phyloP scores from a whole-genome alignment of 2,113 vertebrate genomes.

The Oreochromis tanganicae region DNA sequence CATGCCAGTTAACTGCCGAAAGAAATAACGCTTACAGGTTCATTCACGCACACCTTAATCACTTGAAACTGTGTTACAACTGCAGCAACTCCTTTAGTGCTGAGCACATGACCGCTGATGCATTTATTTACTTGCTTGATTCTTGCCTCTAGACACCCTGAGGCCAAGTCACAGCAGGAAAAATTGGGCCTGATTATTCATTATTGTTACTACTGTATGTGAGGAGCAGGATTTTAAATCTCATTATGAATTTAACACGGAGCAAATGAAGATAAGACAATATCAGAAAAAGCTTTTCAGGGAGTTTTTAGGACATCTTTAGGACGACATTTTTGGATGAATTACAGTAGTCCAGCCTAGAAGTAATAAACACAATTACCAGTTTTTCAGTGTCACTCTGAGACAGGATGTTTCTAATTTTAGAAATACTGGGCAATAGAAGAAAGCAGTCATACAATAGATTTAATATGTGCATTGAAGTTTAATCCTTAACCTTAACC shows the following conservation, averaged over 20 bases:
- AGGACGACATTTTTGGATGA: not conserved
- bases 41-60: not conserved
- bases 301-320: not conserved
- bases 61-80: not conserved
- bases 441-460: not conserved
- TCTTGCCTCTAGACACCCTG: not conserved
- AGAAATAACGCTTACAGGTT: not conserved
- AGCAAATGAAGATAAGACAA: not conserved
- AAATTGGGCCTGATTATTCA: not conserved
- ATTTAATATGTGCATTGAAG: not conserved
- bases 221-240: not conserved
- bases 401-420: not conserved
- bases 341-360: not conserved
- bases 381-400: not conserved
- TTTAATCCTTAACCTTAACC: not conserved
- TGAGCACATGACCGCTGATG: rapidly evolving
- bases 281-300: not conserved
- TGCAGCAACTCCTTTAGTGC: not conserved
- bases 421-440: not conserved
- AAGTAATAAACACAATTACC: not conserved
- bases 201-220: not conserved
- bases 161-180: not conserved
- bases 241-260: not conserved
- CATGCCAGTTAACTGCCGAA: not conserved
- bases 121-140: not conserved